Percentiles rank a stretch among this genome's conserved stretches.
phyloP scores from a whole-genome alignment of 2,113 vertebrate species.

The Spea bombifrons region DNA sequence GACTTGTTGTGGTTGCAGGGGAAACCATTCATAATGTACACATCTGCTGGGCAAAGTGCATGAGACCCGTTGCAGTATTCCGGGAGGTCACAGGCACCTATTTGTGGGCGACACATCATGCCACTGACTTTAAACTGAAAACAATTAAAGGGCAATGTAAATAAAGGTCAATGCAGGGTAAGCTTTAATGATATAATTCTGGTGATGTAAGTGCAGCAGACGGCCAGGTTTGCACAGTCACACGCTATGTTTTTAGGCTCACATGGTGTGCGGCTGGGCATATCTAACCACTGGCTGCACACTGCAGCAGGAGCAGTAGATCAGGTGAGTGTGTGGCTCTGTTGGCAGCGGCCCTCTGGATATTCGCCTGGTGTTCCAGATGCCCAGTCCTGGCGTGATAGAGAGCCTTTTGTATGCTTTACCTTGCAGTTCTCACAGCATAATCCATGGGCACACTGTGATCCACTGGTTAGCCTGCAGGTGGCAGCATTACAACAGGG shows the following conservation, averaged over 20 bases:
- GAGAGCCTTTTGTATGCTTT: neutral
- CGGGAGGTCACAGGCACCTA: constrained; percentile 75
- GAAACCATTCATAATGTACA: constrained; percentile 77
- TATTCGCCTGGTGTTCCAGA: too few species aligned
- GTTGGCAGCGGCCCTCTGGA: too few species aligned
- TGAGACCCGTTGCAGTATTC: constrained; percentile 75
- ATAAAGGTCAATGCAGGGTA: neutral
- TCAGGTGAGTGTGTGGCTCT: too few species aligned
- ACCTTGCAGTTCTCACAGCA: constrained; percentile 85
- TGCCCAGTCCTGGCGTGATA: too few species aligned
- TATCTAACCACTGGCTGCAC: too few species aligned
- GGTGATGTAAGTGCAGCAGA: too few species aligned
- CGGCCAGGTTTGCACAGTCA: too few species aligned
- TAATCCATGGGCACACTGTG: constrained; percentile 70
- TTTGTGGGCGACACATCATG: constrained; percentile 62
- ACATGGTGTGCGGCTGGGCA: too few species aligned
- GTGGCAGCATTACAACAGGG: constrained; percentile 78
- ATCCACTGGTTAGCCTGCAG: constrained; percentile 73
- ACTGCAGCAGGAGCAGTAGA: too few species aligned
- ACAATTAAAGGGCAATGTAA: constrained; percentile 21
- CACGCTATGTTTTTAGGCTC: too few species aligned
- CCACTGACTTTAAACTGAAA: constrained; percentile 74
- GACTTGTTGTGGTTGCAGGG: constrained; percentile 63
- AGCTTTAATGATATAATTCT: neutral
- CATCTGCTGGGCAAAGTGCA: constrained; percentile 71